Percentiles rank a stretch among this genome's conserved stretches.
Conservation (phyloP, 1,140 invertebrate genomes). For the Chlorops oryzae region DNA sequence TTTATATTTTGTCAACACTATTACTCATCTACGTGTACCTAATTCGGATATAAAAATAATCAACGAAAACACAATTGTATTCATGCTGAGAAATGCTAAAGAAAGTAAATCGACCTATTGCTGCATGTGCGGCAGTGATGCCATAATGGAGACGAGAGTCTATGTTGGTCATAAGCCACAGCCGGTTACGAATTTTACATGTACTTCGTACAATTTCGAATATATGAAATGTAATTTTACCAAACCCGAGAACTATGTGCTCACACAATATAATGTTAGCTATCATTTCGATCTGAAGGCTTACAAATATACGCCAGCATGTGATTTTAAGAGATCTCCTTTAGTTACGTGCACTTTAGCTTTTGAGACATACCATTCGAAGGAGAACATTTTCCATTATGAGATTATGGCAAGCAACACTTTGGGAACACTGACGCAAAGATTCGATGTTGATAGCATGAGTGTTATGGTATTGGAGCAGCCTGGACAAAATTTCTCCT, state of each 20-base stretch:
- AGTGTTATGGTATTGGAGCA: no score
- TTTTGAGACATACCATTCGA: no score
- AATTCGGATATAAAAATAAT: background rate
- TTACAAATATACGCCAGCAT: constrained; percentile 5
- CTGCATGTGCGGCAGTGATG: constrained; percentile 9
- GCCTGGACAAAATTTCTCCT: no score
- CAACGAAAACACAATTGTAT: constrained; percentile 8
- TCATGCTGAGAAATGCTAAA: constrained; percentile 9
- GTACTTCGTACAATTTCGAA: constrained; percentile 14
- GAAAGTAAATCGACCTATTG: constrained; percentile 6
- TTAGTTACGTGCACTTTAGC: no score
- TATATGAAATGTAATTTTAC: constrained; percentile 18
- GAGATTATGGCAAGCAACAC: no score
- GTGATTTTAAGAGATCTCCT: no score
- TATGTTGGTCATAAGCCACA: constrained; percentile 8
- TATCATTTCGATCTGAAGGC: constrained; percentile 6
- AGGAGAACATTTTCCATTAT: no score
- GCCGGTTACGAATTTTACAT: constrained; percentile 4
- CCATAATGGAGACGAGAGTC: constrained; percentile 11
- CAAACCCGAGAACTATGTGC: constrained; percentile 13
- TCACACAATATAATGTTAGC: constrained; percentile 13
- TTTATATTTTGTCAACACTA: constrained; percentile 9
- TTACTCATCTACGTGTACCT: background rate
- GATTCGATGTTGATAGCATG: no score
- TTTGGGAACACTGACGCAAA: no score